Evolutionary conservation across 2,888 invertebrate genomes (phyloP), one percentile per base, ranked within the genome.

Genomic region (Drosophila diplacantha): DNA sequence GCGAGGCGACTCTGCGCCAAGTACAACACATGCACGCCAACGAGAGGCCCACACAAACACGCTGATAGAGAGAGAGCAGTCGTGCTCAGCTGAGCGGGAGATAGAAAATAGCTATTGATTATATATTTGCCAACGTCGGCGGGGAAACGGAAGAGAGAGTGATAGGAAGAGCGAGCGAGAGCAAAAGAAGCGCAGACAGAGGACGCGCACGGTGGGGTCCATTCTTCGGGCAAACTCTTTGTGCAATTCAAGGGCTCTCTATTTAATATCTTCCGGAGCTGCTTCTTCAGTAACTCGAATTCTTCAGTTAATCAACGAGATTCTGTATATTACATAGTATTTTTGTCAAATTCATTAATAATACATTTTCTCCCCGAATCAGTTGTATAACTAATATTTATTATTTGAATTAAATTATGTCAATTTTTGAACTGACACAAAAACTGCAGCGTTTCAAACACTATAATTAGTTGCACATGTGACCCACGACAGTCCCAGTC

Each of bases 21-120:
- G 58, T 71, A 74, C 58, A 22, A 41, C 16, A 46, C 32, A 50
- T 29, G 18, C 8, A 29, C 14, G 14, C 18, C 18, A 22, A 26
- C 14, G 12, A 18, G 50, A 24, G 31, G n/a, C 14, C 4, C 29
- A 37, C 16, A 59, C 26, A 37, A 22, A 46, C 16, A 39, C n/a
- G 31, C 32, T 7, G 5, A 35, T 3, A 29, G 16, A 32, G 22
- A 24, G 34, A 16, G 41, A 34, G 64, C 24, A 31, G 18, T 24
- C 9, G 39, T 39, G 31, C 31, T 26, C 43, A 34, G 22, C 22
- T 35, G 34, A 29, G 49, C 24, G 35, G 52, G 59, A 50, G 59
- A 43, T 47, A 38, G 60, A 63, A 59, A 71, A 64, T 70, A 69
- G 69, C 64, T 75, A 79, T 81, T 71, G 75, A 74, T 73, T 80